A percentile compares a stretch with the other conserved stretches of the same genome.
Conservation (phyloP, 2,888 invertebrate genomes). For the Choristoneura rosaceana region DNA sequence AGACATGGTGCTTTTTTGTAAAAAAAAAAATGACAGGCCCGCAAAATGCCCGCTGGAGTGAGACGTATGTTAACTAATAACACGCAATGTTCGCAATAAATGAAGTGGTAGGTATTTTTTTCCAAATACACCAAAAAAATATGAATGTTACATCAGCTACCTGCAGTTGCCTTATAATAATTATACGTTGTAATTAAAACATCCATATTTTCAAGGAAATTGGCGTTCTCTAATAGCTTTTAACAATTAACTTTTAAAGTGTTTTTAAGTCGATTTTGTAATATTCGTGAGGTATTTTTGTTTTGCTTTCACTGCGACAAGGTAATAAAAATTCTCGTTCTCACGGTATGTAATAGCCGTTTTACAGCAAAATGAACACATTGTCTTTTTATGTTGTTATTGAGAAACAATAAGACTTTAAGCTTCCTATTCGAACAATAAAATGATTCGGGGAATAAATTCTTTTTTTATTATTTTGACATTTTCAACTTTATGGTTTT, state of each 20-base stretch:
- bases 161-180: background rate
- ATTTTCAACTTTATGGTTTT: slow-evolving; percentile 29
- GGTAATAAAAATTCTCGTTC: slow-evolving; percentile 24
- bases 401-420: slow-evolving; percentile 20
- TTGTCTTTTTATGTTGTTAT: slow-evolving; percentile 20
- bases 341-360: slow-evolving; percentile 5
- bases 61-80: no score
- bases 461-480: slow-evolving; percentile 30
- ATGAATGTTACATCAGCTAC: background rate
- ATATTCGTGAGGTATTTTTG: background rate
- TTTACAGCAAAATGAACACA: slow-evolving; percentile 27
- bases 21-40: no score
- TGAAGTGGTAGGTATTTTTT: background rate
- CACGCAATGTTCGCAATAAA: no score
- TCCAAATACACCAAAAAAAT: background rate
- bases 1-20: no score
- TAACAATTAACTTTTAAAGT: slow-evolving; percentile 35
- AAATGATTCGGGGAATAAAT: slow-evolving; percentile 3
- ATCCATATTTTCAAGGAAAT: slow-evolving; percentile 27
- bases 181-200: slow-evolving; percentile 34
- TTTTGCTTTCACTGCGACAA: slow-evolving; percentile 28
- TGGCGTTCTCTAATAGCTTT: slow-evolving; percentile 31
- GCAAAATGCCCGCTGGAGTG: no score
- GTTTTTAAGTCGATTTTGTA: slow-evolving; percentile 5
- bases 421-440: slow-evolving; percentile 26